Conservation (phyloP, 2,113 vertebrate genomes). For the Stigmatopora argus region DNA sequence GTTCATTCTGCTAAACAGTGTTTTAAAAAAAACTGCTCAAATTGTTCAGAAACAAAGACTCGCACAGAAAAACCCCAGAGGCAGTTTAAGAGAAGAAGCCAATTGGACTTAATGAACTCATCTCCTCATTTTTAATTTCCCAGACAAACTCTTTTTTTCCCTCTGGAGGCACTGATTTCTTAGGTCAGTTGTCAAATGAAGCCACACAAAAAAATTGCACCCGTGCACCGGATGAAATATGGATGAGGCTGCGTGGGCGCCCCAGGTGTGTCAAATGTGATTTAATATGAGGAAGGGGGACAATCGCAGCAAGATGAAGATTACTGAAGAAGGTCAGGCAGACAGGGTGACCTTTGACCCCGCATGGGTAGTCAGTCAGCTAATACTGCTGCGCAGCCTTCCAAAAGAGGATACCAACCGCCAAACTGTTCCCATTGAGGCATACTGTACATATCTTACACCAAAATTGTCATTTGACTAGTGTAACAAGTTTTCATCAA, state of each 20-base stretch:
- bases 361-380: constrained; percentile 80
- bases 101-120: constrained; percentile 88
- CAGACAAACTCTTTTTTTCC: constrained; percentile 82
- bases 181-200: constrained; percentile 89
- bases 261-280: constrained; percentile 93
- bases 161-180: constrained; percentile 71
- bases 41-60: constrained; percentile 27
- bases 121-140: constrained; percentile 77
- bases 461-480: background rate
- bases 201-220: constrained; percentile 80
- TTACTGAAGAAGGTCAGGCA: constrained; percentile 75
- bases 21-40: constrained; percentile 33
- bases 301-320: constrained; percentile 63
- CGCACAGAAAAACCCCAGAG: constrained; percentile 40
- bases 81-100: constrained; percentile 60
- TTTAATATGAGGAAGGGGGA: constrained; percentile 84
- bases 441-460: background rate
- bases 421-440: constrained; percentile 73
- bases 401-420: constrained; percentile 78
- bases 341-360: constrained; percentile 80
- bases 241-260: constrained; percentile 81
- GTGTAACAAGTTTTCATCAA: too few relatives aligned
- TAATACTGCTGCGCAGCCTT: constrained; percentile 75
- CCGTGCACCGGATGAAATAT: constrained; percentile 88
- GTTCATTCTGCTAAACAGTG: constrained; percentile 28